A percentile compares a stretch with the other conserved stretches of the same genome.
Evolutionary conservation across 64 coral and sea anemone species (phyloP).

Genomic region (Acropora tenuis): DNA sequence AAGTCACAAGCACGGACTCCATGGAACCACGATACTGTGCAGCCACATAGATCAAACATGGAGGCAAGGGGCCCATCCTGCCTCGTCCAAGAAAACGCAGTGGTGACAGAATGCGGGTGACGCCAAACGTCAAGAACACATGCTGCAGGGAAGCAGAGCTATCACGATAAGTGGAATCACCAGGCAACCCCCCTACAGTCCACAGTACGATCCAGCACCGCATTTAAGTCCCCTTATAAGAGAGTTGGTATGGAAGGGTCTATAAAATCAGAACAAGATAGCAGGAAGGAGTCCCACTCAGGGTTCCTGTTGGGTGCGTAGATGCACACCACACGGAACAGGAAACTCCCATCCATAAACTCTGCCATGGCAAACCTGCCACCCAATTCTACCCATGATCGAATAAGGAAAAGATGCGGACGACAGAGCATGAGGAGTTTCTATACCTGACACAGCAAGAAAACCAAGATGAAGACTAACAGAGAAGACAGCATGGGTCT

Average conservation of each 20-base stretch:
- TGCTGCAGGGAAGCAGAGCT: neutral
- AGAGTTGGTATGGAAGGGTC: neutral
- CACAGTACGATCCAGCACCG: neutral
- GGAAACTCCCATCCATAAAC: neutral
- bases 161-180: too few species aligned
- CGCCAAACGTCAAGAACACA: slow-evolving; percentile 27
- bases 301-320: slow-evolving; percentile 38
- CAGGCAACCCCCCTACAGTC: neutral
- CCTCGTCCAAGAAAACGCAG: neutral
- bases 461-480: neutral
- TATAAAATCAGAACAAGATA: neutral
- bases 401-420: too few species aligned
- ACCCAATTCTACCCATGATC: too few species aligned
- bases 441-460: neutral
- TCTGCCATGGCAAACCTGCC: neutral
- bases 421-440: neutral
- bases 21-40: too few species aligned
- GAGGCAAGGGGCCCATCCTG: too few species aligned
- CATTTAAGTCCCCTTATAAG: too few species aligned
- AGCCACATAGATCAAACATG: too few species aligned
- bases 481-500: slow-evolving; percentile 13
- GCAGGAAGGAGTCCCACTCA: neutral
- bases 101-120: neutral
- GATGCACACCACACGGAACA: neutral
- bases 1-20: too few species aligned